Percentiles rank a stretch among this genome's conserved stretches.
phyloP scores from a whole-genome alignment of 2,888 invertebrate genomes.

The Fragum fragum region DNA sequence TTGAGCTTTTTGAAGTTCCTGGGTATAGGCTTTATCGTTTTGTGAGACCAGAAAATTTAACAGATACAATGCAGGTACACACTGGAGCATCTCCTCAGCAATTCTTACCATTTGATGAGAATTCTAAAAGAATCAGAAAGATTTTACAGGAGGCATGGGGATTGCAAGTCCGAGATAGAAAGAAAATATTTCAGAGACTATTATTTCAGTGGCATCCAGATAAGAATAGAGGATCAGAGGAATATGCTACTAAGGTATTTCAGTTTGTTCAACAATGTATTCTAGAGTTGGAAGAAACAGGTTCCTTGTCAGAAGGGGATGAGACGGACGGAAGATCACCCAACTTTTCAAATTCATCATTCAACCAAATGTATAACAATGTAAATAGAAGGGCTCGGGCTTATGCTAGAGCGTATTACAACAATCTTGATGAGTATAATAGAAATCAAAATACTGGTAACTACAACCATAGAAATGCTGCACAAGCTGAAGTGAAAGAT shows the following conservation, averaged over 20 bases:
- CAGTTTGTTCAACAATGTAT: slow-evolving; percentile 52
- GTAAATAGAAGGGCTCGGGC: slow-evolving; percentile 22
- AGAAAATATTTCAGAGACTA: slow-evolving; percentile 52
- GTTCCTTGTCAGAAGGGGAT: neutral
- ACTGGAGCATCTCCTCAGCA: slow-evolving; percentile 1
- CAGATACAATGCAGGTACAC: neutral
- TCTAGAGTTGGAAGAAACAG: neutral
- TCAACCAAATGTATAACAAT: slow-evolving; percentile 16
- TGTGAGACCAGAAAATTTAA: neutral
- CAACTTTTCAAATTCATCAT: slow-evolving; percentile 30
- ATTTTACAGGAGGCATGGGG: slow-evolving; percentile 47
- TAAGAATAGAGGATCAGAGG: slow-evolving; percentile 59
- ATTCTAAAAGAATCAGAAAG: slow-evolving; percentile 37
- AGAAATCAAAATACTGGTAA: slow-evolving; percentile 16
- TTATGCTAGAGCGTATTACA: slow-evolving; percentile 38
- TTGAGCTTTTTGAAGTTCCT: neutral
- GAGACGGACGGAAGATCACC: neutral
- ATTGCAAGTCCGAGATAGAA: slow-evolving; percentile 45
- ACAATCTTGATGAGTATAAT: slow-evolving; percentile 44
- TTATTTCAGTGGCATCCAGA: slow-evolving; percentile 70
- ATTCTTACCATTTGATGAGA: slow-evolving; percentile 45
- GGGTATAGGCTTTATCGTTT: slow-evolving; percentile 14
- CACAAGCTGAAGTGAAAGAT: slow-evolving; percentile 13
- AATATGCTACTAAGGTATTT: slow-evolving; percentile 59
- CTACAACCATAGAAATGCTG: slow-evolving; percentile 24